phyloP scores from a whole-genome alignment of 2,113 vertebrate genomes.

The Antechinus stuartii region DNA sequence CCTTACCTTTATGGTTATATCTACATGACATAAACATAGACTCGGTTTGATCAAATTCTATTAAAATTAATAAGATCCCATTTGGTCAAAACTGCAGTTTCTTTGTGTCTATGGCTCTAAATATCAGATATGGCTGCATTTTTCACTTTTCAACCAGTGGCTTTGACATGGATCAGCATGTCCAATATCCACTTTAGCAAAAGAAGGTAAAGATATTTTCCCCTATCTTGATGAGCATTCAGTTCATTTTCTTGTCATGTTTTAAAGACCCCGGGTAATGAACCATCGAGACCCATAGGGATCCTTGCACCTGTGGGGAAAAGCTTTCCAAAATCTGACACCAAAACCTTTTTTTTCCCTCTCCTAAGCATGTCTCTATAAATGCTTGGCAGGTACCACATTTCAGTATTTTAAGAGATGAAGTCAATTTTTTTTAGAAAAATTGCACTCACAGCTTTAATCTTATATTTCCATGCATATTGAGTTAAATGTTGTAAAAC shows the following conservation, averaged over 20 bases:
- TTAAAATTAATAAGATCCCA: conserved; percentile 55
- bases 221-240: conserved; percentile 72
- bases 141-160: conserved; percentile 34
- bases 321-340: conserved; percentile 80
- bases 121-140: conserved; percentile 54
- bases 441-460: conserved; percentile 85
- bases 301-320: conserved; percentile 78
- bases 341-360: conserved; percentile 78
- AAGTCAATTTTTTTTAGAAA: conserved; percentile 82
- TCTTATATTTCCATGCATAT: conserved; percentile 89
- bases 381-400: conserved; percentile 82
- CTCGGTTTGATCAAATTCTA: conserved; percentile 37
- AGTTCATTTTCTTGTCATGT: conserved; percentile 78
- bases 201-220: conserved; percentile 67
- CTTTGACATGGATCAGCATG: conserved; percentile 47
- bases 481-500: conserved; percentile 90
- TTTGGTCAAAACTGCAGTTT: conserved; percentile 27
- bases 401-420: conserved; percentile 85
- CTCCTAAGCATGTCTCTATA: conserved; percentile 75
- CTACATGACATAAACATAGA: conserved; percentile 50
- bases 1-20: conserved; percentile 64
- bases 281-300: conserved; percentile 72
- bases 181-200: conserved; percentile 66
- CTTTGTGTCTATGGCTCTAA: conserved; percentile 55
- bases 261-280: conserved; percentile 77